Evolutionary conservation across 2,888 invertebrate genomes (phyloP), one percentile per base, ranked within the genome.

Genomic region (Tortrix viridana): DNA sequence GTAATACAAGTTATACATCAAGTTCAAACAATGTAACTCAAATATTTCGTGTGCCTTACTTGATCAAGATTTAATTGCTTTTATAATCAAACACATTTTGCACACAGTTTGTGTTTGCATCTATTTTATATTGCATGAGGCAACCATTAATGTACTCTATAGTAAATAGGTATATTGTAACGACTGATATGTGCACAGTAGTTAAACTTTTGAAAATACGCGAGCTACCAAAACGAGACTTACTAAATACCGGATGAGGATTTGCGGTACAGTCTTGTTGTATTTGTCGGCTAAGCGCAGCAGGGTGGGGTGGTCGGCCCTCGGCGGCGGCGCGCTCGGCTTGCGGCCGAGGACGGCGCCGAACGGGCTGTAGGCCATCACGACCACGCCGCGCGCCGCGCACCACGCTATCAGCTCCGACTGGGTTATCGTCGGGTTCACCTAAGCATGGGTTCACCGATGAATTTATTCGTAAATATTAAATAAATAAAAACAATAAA

Each of bases 331-430:
- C 0, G 85, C 88, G 12, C 84, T 80, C 3, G 69, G 65, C 67
- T 87, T 87, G 4, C 89, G 80, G 1, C 87, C 88, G 0, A 90
- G 79, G 50, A 89, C 77, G 0, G 76, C 84, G 0, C 96, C 97
- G 55, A 97, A 92, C 0, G 96, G 96, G 69, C 95, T 95, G 80
- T 96, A 97, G 0, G 92, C 96, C 81, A 93, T 95, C 68, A 97
- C 82, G 6, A 93, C 86, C 23, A 98, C 94, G 7, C 89, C 93
- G 46, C 93, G 93, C n/a, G 94, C 85, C 46, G 92, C 92, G 77
- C 97, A 96, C 82, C 95, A 97, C 26, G 94, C 88, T 5, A 94
- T 93, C 64, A 97, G 77, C 73, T 95, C 94, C 55, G 93, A 93
- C 76, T 97, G 95, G 68, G 94, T 95, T 67, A 96, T 89, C 62